Evolutionary conservation across 2,888 invertebrate species (phyloP).

Genomic region (Chelonus formosanus): DNA sequence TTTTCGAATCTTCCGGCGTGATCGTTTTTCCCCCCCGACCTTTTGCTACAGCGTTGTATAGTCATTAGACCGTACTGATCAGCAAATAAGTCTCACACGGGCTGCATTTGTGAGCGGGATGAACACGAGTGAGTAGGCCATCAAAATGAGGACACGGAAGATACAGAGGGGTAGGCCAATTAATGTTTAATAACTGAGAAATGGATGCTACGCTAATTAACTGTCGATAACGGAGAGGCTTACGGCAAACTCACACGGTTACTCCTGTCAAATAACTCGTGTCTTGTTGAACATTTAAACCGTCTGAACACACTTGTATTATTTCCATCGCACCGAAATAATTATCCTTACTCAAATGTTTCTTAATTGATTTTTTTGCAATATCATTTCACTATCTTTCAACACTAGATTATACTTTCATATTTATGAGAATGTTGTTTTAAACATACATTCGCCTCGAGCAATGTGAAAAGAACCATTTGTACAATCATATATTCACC

Average conservation of each 20-base stretch:
- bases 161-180: conserved; percentile 41
- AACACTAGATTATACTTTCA: too few species aligned
- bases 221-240: conserved; percentile 40
- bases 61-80: conserved; percentile 6
- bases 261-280: conserved; percentile 15
- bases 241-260: conserved; percentile 10
- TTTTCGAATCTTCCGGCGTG: conserved; percentile 20
- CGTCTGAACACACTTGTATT: background rate
- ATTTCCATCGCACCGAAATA: too few species aligned
- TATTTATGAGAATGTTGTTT: conserved; percentile 3
- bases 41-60: conserved; percentile 16
- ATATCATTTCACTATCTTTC: too few species aligned
- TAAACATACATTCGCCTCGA: conserved; percentile 6
- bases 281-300: conserved; percentile 10
- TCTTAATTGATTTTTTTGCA: too few species aligned
- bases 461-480: background rate
- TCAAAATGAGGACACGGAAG: conserved; percentile 38
- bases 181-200: conserved; percentile 48
- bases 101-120: conserved; percentile 22
- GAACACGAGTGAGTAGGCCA: conserved; percentile 41
- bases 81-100: conserved; percentile 28
- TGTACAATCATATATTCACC: conserved; percentile 28
- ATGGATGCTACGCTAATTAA: conserved; percentile 42
- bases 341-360: too few species aligned
- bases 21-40: conserved; percentile 31